A percentile compares a stretch with the other conserved stretches of the same genome.
phyloP scores from a whole-genome alignment of 2,888 invertebrate genomes.

The Stenchaetothrips biformis region DNA sequence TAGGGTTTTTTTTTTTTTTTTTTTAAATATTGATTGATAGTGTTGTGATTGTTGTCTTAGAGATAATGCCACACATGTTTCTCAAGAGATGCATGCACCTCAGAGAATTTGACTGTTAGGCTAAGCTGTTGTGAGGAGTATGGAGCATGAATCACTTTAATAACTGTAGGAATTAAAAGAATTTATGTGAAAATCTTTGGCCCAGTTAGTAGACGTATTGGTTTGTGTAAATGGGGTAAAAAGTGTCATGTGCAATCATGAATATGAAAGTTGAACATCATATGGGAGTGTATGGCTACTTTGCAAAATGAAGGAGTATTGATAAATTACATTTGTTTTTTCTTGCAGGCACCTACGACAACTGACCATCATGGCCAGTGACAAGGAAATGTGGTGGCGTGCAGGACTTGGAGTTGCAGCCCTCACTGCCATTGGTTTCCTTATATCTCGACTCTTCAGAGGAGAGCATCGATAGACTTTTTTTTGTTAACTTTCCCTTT shows the following conservation, averaged over 20 bases:
- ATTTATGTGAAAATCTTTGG: no score
- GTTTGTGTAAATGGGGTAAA: no score
- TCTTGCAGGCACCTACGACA: conserved; percentile 71
- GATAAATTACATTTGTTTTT: conserved; percentile 37
- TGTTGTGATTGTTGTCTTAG: neutral
- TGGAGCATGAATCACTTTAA: no score
- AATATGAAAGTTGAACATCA: neutral
- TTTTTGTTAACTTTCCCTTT: neutral
- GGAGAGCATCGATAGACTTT: conserved; percentile 46
- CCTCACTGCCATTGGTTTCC: conserved; percentile 72
- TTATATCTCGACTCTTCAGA: conserved; percentile 72
- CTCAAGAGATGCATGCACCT: no score
- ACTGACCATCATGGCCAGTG: conserved; percentile 70
- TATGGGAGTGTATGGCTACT: neutral
- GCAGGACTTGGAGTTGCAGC: conserved; percentile 81
- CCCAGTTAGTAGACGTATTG: no score
- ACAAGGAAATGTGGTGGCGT: conserved; percentile 80
- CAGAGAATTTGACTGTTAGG: no score
- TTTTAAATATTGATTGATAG: neutral
- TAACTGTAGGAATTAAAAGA: no score
- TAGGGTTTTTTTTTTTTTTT: neutral
- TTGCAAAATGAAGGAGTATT: conserved; percentile 30
- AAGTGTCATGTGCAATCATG: neutral
- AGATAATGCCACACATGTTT: no score
- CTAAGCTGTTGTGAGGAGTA: no score